Percentiles rank a stretch among this genome's conserved stretches.
These are phyloP conservation scores for Cabera pusaria DNA, from an alignment of 2,888 invertebrate species.

Conservation along the genomic window DNA sequence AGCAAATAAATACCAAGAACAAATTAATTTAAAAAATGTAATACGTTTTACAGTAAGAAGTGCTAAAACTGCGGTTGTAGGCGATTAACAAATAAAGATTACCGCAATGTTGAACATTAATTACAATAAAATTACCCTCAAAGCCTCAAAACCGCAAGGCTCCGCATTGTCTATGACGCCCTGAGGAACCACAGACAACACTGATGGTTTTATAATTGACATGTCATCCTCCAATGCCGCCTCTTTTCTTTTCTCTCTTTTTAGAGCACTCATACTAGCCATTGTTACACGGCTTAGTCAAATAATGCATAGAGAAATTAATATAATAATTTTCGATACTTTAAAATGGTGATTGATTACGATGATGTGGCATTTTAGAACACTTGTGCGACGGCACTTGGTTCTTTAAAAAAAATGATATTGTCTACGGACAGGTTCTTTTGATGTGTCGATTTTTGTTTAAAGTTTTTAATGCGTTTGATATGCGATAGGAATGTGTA, in stretches of 20 bases:
- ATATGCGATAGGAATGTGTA: slow-evolving; percentile 20
- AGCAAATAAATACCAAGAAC: too few species aligned
- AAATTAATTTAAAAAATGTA: too few species aligned
- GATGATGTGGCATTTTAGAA: slow-evolving; percentile 61
- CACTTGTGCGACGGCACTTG: slow-evolving; percentile 24
- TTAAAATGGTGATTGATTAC: slow-evolving; percentile 79
- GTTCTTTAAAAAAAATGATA: slow-evolving; percentile 23
- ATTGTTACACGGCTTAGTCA: slow-evolving; percentile 75
- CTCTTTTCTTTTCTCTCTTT: slow-evolving; percentile 45
- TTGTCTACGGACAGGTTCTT: slow-evolving; percentile 30
- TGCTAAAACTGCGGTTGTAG: too few species aligned
- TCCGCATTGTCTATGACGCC: slow-evolving; percentile 58
- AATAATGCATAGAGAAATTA: slow-evolving; percentile 76
- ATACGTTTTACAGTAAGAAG: too few species aligned
- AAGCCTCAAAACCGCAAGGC: slow-evolving; percentile 50
- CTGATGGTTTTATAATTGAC: slow-evolving; percentile 77
- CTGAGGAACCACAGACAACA: slow-evolving; percentile 44
- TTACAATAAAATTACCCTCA: slow-evolving; percentile 13
- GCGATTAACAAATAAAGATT: too few species aligned
- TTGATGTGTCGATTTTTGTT: slow-evolving; percentile 30
- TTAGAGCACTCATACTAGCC: slow-evolving; percentile 63
- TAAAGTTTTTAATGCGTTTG: slow-evolving; percentile 29
- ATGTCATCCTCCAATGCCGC: slow-evolving; percentile 63
- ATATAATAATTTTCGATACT: slow-evolving; percentile 77
- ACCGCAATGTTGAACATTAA: slow-evolving; percentile 2